Evolutionary conservation across 2,113 vertebrate species (phyloP), one percentile per base, ranked within the genome.

Genomic region (Tragelaphus imberbis): DNA sequence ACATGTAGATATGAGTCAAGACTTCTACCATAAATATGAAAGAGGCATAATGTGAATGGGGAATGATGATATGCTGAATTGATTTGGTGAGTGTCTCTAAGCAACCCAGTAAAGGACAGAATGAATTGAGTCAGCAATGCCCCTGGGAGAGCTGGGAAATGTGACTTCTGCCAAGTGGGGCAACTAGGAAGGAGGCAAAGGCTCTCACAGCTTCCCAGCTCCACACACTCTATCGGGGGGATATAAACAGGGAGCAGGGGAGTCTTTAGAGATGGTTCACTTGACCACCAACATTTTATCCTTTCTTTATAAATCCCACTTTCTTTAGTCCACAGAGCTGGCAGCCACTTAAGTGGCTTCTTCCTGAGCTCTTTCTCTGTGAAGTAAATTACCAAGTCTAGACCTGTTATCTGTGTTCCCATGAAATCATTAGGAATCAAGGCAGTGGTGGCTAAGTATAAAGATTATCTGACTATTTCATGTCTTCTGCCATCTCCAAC

Each of bases 161-260:
- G 23, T 36, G 40, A 85, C 47, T 90, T 90, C 6, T 68, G 51
- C 16, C 63, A 92, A 94, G 25, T 68, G 80, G 51, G 84, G 25
- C 53, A 82, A 85, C 53, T 77, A 94, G 94, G 84, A 92, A 92
- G 28, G 53, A 87, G 71, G 36, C 56, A 63, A 91, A 82, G 63
- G 63, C 55, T 71, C 5, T 53, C 53, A 55, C 14, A 71, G 21
- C 25, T 49, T 84, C 53, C 13, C 5, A 5, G 4, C 85, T 84
- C 77, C 28, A 53, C 21, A 68, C 5, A 47, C 33, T 5, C 44
- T 28, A 16, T 0, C 1, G 1, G 58, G 44, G n/a, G n/a, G 2
- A 79, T 53, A 3, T 28, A 55, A 53, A 75, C 4, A 61, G 58
- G 65, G 47, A 19, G 1, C 68, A 17, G 44, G 19, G 10, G 27